A percentile compares a stretch with the other conserved stretches of the same genome.
Conservation (phyloP, 1,140 invertebrate species). For the Habropoda laboriosa region DNA sequence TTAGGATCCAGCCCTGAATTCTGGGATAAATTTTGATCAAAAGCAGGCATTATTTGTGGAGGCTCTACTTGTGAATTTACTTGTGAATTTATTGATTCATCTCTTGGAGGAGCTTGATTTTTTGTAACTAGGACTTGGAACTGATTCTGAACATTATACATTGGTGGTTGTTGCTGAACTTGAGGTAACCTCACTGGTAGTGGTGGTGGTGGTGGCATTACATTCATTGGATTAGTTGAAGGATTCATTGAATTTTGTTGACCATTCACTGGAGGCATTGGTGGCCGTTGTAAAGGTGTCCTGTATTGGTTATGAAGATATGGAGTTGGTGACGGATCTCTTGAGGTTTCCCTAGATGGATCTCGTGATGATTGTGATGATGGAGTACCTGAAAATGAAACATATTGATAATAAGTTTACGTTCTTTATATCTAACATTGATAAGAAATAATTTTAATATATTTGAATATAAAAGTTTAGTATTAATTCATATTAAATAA, state of each 20-base stretch:
- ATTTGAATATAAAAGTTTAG: no score
- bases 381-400: slow-evolving; percentile 68
- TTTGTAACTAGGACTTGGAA: slow-evolving; percentile 13
- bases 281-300: slow-evolving; percentile 62
- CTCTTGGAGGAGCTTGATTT: not conserved
- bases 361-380: slow-evolving; percentile 78
- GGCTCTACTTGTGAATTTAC: slow-evolving; percentile 1
- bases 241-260: not conserved
- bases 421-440: no score
- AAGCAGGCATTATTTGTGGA: not conserved
- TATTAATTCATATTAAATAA: no score
- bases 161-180: slow-evolving; percentile 15
- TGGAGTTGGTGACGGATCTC: slow-evolving; percentile 77
- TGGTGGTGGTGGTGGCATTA: slow-evolving; percentile 16
- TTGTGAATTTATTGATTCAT: slow-evolving; percentile 5
- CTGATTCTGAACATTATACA: slow-evolving; percentile 28
- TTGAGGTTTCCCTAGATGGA: slow-evolving; percentile 75
- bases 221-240: slow-evolving; percentile 62
- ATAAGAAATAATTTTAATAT: no score
- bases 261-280: slow-evolving; percentile 55
- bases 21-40: slow-evolving; percentile 1
- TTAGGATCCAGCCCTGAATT: not conserved
- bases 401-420: not conserved
- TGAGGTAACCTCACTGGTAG: slow-evolving; percentile 2
- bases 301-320: slow-evolving; percentile 74